Percentiles rank a stretch among this genome's conserved stretches.
phyloP scores from a whole-genome alignment of 2,113 vertebrate species.

The Crotalus helleri region DNA sequence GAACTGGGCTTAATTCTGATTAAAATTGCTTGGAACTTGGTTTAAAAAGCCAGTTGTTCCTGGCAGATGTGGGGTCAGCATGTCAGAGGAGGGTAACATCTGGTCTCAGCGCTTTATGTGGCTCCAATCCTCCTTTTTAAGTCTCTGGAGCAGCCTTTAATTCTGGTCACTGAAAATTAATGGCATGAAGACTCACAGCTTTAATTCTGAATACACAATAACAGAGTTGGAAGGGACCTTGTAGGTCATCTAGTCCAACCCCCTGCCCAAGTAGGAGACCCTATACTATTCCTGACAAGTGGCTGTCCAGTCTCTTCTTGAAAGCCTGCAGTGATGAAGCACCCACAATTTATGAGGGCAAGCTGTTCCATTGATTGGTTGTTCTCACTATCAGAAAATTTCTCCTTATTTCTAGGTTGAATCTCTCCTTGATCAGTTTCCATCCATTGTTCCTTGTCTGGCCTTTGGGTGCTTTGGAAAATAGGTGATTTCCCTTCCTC shows the following conservation, averaged over 20 bases:
- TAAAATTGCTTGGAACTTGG: constrained; percentile 42
- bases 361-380: no score
- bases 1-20: constrained; percentile 31
- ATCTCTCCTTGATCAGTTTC: no score
- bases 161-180: not conserved
- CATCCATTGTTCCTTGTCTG: no score
- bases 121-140: not conserved
- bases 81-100: not conserved
- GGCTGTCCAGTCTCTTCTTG: no score
- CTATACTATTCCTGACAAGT: no score
- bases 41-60: not conserved
- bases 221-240: not conserved
- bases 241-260: not conserved
- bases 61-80: not conserved
- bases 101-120: not conserved
- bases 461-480: no score
- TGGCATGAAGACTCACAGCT: not conserved
- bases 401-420: no score
- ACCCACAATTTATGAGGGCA: no score
- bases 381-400: no score
- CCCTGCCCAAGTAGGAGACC: no score
- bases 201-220: not conserved
- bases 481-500: no score
- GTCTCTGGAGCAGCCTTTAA: not conserved
- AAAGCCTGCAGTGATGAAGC: no score